Percentiles rank a stretch among this genome's conserved stretches.
These are phyloP conservation scores for Aradophagus sp. DNA, from an alignment of 1,140 invertebrate species.

Conservation along the genomic window DNA sequence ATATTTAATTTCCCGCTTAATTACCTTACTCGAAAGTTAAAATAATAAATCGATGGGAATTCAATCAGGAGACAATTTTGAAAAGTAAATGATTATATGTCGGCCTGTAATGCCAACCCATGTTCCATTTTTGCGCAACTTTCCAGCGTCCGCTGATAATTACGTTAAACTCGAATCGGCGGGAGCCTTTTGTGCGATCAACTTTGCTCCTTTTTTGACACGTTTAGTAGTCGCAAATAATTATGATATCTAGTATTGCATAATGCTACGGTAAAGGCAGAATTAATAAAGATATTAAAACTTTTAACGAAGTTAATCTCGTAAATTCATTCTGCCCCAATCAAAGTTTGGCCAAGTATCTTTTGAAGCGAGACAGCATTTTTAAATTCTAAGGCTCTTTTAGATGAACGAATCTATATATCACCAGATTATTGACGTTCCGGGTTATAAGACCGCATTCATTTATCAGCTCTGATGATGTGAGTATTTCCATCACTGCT, in stretches of 20 bases:
- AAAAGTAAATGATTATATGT: too few species aligned
- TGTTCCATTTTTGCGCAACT: too few species aligned
- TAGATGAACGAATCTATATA: slow-evolving; percentile 48
- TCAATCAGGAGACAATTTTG: too few species aligned
- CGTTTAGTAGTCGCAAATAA: slow-evolving; percentile 9
- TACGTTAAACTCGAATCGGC: too few species aligned
- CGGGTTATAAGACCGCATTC: slow-evolving; percentile 48
- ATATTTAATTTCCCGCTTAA: too few species aligned
- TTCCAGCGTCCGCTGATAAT: too few species aligned
- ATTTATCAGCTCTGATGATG: slow-evolving; percentile 54
- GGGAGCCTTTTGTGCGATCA: too few species aligned
- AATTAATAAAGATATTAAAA: slow-evolving; percentile 46
- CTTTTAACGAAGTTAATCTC: slow-evolving; percentile 47
- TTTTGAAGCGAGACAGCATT: slow-evolving; percentile 53
- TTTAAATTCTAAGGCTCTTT: slow-evolving; percentile 51
- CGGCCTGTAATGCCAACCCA: too few species aligned
- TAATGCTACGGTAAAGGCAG: slow-evolving; percentile 2
- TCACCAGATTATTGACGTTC: slow-evolving; percentile 50
- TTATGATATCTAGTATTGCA: slow-evolving; percentile 11
- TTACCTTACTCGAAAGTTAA: too few species aligned
- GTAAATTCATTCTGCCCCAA: slow-evolving; percentile 44
- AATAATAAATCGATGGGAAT: too few species aligned
- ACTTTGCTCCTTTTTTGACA: neutral
- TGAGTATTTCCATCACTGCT: slow-evolving; percentile 46
- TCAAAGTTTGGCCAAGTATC: slow-evolving; percentile 48